Base-by-base conservation (phyloP, 1,140 invertebrate genomes). In the Bombus confusus region DNA sequence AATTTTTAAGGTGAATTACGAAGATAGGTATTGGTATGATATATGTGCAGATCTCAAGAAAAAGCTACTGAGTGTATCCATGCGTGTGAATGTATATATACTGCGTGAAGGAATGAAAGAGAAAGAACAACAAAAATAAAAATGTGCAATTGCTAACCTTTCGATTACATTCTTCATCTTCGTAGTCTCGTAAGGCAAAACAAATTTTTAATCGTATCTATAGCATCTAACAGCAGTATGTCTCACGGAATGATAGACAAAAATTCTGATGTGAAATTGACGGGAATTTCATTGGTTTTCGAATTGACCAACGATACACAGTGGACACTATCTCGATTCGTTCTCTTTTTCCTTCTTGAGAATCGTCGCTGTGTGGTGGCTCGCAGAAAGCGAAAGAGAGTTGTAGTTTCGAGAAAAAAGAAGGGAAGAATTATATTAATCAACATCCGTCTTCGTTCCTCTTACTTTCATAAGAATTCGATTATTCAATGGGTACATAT, bases 141-240 rank as follows among this genome's bases (percentile, higher is more conserved):
- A 88, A 92, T 66, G 86, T 91, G 91, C 87, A 89, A 92, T 91
- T 90, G 85, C 80, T 66, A 88, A 86, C 69, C 69, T 91, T 90
- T 91, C 91, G 66, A 87, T 93, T 91, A 76, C 77, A 87, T 88
- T 72, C 82, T 91, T 64, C 43, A 76, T 87, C 85, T 90, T 88
- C 57, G 62, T 92, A 92, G 87, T 89, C 90, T 80, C 74, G 72
- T 92, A 93, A 75, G 69, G 3, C 28, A 59, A 78, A 77, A 39
- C 5, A 88, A 89, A 86, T 87, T 92, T 90, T 88, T 82, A 86
- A 90, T 85, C 43, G 85, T 90, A 88, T 89, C 79, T 90, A 89
- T 88, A 89, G 82, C 79, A 89, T 83, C 76, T 71, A 43, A 82
- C 77, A 86, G 57, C 80, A 66, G 43, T 69, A 34, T 66, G 43